phyloP scores from a whole-genome alignment of 1,140 invertebrate genomes.

The Ceratina australensis region DNA sequence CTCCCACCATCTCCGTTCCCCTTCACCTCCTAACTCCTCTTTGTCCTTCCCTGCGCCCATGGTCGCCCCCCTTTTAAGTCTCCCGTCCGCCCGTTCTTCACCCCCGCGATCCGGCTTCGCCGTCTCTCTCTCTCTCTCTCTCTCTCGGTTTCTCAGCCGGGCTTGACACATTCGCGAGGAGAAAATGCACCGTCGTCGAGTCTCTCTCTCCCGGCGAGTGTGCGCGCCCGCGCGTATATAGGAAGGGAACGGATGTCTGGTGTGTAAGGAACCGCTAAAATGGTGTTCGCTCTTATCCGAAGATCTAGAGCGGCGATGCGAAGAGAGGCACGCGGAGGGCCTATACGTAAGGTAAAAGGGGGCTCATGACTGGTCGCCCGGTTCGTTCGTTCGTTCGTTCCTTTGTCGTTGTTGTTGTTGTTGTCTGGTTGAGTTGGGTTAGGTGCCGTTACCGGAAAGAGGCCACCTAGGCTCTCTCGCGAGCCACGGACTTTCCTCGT shows the following conservation, averaged over 20 bases:
- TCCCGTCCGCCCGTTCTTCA: neutral
- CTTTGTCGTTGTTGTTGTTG: slow-evolving; percentile 46
- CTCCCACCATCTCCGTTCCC: neutral
- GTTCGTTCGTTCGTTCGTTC: slow-evolving; percentile 52
- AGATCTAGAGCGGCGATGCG: slow-evolving; percentile 80
- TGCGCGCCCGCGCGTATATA: no score
- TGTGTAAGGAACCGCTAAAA: slow-evolving; percentile 81
- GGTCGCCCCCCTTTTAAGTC: neutral
- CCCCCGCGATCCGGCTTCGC: slow-evolving; percentile 10
- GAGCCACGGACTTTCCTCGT: slow-evolving; percentile 75
- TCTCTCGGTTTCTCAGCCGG: slow-evolving; percentile 43
- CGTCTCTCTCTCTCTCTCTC: slow-evolving; percentile 20
- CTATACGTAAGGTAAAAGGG: slow-evolving; percentile 68
- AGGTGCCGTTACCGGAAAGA: slow-evolving; percentile 77
- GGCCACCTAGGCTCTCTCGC: slow-evolving; percentile 72
- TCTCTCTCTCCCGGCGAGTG: no score
- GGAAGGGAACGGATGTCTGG: slow-evolving; percentile 77
- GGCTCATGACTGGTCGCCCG: slow-evolving; percentile 61
- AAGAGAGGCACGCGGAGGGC: slow-evolving; percentile 77
- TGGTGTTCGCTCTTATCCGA: slow-evolving; percentile 80
- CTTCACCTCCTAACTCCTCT: neutral
- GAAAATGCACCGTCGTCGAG: slow-evolving; percentile 61
- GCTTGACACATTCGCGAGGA: slow-evolving; percentile 61
- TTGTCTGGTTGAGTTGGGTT: slow-evolving; percentile 67
- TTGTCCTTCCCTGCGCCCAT: slow-evolving; percentile 8